phyloP scores from a whole-genome alignment of 2,113 vertebrate genomes.

The Tinamus guttatus region DNA sequence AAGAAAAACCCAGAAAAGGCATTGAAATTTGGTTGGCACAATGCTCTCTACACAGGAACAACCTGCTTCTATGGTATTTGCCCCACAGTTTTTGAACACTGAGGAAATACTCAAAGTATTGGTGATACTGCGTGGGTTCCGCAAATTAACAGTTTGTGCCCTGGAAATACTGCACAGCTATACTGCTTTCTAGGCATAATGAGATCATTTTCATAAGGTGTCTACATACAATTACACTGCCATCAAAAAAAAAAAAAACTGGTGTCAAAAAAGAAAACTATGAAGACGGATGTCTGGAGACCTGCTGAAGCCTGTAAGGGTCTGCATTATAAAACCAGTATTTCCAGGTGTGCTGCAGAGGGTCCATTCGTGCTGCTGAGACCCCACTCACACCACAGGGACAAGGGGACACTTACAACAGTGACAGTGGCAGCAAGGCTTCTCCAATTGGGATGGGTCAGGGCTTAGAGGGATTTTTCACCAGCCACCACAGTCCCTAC shows the following conservation, averaged over 20 bases:
- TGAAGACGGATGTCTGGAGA: neutral
- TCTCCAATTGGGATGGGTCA: neutral
- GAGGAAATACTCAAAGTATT: neutral
- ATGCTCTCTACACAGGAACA: neutral
- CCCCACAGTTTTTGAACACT: neutral
- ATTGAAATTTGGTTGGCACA: neutral
- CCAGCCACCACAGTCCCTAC: conserved; percentile 51
- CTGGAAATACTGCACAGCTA: neutral
- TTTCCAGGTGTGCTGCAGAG: neutral
- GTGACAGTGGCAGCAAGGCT: conserved; percentile 29
- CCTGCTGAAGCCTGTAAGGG: neutral
- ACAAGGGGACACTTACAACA: neutral
- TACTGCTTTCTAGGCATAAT: neutral
- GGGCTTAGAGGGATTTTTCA: conserved; percentile 58
- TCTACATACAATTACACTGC: neutral
- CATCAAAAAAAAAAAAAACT: neutral
- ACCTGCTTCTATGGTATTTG: neutral
- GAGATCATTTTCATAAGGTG: neutral
- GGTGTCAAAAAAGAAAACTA: neutral
- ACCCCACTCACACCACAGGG: neutral
- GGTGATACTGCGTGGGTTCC: neutral
- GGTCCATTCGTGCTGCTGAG: neutral
- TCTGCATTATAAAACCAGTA: neutral
- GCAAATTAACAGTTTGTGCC: neutral
- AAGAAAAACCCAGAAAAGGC: neutral